Conservation (phyloP, 2,797 vertebrate genomes). For the Peromyscus eremicus region DNA sequence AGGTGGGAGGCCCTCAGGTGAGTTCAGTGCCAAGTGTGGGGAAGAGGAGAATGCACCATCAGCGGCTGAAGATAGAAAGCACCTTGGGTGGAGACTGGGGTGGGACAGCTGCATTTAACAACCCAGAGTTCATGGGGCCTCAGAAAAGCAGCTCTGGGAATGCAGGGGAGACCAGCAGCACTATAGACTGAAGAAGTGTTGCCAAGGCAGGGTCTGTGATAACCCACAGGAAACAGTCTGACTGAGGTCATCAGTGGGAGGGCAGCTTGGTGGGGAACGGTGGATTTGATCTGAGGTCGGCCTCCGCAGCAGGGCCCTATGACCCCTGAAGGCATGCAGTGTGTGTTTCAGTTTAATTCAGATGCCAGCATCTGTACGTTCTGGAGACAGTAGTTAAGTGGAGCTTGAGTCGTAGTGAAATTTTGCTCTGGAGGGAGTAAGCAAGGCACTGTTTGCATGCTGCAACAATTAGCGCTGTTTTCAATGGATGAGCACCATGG, state of each 20-base stretch:
- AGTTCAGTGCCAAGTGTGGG: not conserved
- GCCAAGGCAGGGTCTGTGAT: not conserved
- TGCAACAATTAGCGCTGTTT: not conserved
- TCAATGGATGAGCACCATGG: not conserved
- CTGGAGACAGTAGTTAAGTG: not conserved
- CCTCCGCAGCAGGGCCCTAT: not conserved
- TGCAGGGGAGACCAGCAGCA: rapidly evolving
- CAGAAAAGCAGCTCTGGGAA: not conserved
- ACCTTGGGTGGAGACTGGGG: rapidly evolving
- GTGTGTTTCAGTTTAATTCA: not conserved
- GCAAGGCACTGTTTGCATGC: not conserved
- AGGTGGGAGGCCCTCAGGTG: not conserved
- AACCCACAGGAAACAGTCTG: not conserved
- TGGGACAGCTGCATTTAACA: not conserved
- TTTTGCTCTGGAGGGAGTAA: constrained; percentile 45
- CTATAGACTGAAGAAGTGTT: not conserved
- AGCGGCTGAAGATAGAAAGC: rapidly evolving
- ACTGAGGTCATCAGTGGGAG: not conserved
- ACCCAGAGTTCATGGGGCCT: not conserved
- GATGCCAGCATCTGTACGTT: not conserved
- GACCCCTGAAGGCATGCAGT: not conserved
- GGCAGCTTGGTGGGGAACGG: not conserved
- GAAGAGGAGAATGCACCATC: rapidly evolving
- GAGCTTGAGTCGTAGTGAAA: not conserved
- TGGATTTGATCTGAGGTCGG: not conserved